These are phyloP conservation scores for Lepidotrigona ventralis DNA, from an alignment of 1,140 invertebrate genomes.

Conservation along the genomic window DNA sequence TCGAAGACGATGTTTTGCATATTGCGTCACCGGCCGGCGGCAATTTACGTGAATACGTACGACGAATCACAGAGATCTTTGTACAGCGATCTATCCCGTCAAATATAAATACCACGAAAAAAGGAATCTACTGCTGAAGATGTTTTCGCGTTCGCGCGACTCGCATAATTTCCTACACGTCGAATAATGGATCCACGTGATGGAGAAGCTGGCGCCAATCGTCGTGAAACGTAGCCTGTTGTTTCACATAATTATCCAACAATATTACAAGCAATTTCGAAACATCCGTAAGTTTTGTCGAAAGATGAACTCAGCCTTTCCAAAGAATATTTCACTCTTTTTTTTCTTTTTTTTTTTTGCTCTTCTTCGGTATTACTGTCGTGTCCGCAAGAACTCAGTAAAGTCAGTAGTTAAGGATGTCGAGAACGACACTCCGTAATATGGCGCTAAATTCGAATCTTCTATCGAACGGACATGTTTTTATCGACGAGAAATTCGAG, in stretches of 20 bases:
- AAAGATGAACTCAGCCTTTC: neutral
- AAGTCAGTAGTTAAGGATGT: too few relatives aligned
- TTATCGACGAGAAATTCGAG: neutral
- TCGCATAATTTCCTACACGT: neutral
- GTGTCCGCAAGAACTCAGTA: neutral
- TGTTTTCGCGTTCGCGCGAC: neutral
- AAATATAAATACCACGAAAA: neutral
- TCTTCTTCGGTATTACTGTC: too few relatives aligned
- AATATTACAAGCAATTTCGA: neutral
- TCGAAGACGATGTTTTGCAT: constrained; percentile 7
- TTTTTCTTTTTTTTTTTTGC: too few relatives aligned
- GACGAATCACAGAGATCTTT: neutral
- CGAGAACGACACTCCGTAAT: neutral
- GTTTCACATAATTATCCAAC: neutral
- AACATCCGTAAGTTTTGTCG: neutral
- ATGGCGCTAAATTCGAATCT: neutral
- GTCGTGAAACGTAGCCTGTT: neutral
- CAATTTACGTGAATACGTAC: constrained; percentile 20
- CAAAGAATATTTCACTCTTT: neutral
- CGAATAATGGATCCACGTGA: neutral
- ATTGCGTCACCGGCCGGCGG: constrained; percentile 17
- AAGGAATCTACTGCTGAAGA: neutral
- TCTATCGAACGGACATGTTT: neutral
- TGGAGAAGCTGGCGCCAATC: neutral
- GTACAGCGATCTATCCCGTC: neutral